Evolutionary conservation across 2,113 vertebrate species (phyloP).

Genomic region (Paedocypris sp.): DNA sequence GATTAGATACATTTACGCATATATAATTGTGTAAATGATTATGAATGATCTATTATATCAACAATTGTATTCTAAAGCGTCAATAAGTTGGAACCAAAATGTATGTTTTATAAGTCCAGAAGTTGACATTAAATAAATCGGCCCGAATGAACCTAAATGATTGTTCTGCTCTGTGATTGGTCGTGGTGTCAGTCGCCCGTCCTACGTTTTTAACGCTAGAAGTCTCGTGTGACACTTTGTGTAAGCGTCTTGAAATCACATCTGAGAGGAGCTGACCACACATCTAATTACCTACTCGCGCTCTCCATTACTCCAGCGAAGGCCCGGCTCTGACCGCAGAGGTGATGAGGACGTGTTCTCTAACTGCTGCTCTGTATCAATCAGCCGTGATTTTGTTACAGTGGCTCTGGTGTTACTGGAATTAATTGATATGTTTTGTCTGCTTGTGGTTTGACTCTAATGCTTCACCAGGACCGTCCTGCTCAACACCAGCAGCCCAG

Average conservation of each 20-base stretch:
- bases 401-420: conserved; percentile 24
- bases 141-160: too few relatives aligned
- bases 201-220: too few relatives aligned
- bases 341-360: conserved; percentile 27
- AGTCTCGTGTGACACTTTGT: too few relatives aligned
- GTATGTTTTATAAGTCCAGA: too few relatives aligned
- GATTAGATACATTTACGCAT: too few relatives aligned
- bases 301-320: conserved; percentile 27
- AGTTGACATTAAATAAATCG: too few relatives aligned
- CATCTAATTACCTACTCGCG: conserved; percentile 35
- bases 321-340: conserved; percentile 33
- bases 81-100: too few relatives aligned
- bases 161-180: too few relatives aligned
- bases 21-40: too few relatives aligned
- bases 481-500: conserved; percentile 38
- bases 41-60: too few relatives aligned
- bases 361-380: conserved; percentile 39
- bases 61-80: too few relatives aligned
- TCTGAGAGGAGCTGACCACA: conserved; percentile 30
- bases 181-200: too few relatives aligned
- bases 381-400: conserved; percentile 41
- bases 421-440: conserved; percentile 54
- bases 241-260: conserved; percentile 20
- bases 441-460: conserved; percentile 46
- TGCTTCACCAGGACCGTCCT: conserved; percentile 33